phyloP scores from a whole-genome alignment of 1,140 invertebrate genomes.

The Leptinotarsa lineolata region DNA sequence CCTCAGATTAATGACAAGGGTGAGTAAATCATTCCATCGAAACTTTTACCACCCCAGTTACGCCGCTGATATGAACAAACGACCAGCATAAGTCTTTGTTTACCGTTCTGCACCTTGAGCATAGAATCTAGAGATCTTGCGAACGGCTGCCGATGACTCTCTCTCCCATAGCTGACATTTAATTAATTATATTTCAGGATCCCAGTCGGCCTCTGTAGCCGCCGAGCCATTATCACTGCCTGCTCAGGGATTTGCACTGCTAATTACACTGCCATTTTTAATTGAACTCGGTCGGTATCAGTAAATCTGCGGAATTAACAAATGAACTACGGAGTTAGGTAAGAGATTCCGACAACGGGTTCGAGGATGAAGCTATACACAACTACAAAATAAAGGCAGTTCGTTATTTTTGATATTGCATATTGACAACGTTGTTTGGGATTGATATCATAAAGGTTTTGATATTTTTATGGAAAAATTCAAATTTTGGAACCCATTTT shows the following conservation, averaged over 20 bases:
- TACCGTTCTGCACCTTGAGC: conserved; percentile 5
- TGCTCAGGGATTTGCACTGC: conserved; percentile 20
- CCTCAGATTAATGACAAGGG: too few species aligned
- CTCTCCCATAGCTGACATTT: conserved; percentile 17
- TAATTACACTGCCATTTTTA: conserved; percentile 19
- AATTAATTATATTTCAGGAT: conserved; percentile 18
- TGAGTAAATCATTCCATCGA: too few species aligned
- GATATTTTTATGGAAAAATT: too few species aligned
- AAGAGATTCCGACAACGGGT: background rate
- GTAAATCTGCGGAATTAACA: conserved; percentile 13
- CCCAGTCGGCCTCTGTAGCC: conserved; percentile 16
- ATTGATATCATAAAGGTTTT: too few species aligned
- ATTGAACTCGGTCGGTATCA: conserved; percentile 13
- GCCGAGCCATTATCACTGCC: conserved; percentile 22
- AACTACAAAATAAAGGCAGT: too few species aligned
- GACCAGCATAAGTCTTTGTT: background rate
- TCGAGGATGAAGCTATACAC: too few species aligned
- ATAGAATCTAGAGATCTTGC: background rate
- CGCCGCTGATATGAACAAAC: background rate
- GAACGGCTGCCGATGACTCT: conserved; percentile 22
- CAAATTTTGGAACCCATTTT: background rate
- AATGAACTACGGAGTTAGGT: conserved; percentile 7
- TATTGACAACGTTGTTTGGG: too few species aligned
- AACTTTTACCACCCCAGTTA: background rate
- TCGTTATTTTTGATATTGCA: too few species aligned